Conservation (phyloP, 1,140 invertebrate species). For the Apis cerana region DNA sequence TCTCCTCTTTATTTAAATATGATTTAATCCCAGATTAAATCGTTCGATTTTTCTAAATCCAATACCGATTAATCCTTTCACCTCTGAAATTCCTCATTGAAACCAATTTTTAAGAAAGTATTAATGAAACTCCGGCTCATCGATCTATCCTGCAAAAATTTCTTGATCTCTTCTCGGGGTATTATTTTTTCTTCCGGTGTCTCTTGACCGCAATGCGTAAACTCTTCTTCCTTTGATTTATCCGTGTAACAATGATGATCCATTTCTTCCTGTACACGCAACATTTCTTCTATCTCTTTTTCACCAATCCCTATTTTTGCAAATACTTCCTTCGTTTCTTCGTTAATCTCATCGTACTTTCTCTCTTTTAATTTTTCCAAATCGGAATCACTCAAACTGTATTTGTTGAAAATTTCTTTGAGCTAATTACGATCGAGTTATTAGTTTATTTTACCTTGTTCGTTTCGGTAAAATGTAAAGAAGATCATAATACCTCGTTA, state of each 20-base stretch:
- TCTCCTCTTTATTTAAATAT: too few relatives aligned
- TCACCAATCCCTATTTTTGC: neutral
- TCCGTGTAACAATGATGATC: too few relatives aligned
- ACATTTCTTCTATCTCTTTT: neutral
- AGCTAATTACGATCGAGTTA: neutral
- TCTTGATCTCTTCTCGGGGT: neutral
- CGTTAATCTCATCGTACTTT: neutral
- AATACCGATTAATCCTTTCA: neutral
- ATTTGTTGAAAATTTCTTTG: neutral
- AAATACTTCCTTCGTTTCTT: neutral
- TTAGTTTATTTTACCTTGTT: neutral
- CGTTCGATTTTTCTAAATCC: too few relatives aligned
- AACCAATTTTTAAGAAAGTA: conserved; percentile 41
- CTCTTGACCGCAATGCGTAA: neutral
- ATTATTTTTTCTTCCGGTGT: neutral
- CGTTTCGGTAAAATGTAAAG: neutral
- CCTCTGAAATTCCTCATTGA: conserved; percentile 46
- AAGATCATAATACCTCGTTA: neutral
- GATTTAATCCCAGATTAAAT: too few relatives aligned
- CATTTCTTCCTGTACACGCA: too few relatives aligned
- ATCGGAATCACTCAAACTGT: neutral
- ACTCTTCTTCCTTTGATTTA: too few relatives aligned
- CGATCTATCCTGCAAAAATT: conserved; percentile 46
- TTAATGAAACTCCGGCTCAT: conserved; percentile 45
- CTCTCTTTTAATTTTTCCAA: neutral